Evolutionary conservation across 2,113 vertebrate genomes (phyloP), one percentile per base, ranked within the genome.

Genomic region (Hyaena hyaena): DNA sequence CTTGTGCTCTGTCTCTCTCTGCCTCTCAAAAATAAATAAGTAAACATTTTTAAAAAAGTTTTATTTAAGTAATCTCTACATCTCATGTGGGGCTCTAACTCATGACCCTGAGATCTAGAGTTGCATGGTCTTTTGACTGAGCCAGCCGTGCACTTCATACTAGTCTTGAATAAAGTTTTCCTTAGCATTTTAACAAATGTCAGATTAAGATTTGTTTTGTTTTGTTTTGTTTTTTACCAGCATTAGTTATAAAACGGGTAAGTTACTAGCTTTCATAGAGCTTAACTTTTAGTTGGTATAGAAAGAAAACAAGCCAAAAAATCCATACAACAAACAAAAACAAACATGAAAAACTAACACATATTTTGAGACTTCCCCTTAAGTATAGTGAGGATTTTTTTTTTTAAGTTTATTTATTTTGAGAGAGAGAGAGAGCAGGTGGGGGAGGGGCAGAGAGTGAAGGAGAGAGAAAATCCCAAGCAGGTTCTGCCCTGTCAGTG

Each of bases 111-210:
- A 76, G 43, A 76, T 48, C 43, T 45, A 76, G 26, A 17, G 43
- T 77, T 45, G 9, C 43, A 17, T 31, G 14, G 26, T 48, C 26
- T 48, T 31, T 43, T 17, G 43, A 28, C 43, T 76, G 73, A 26
- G 26, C 43, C 73, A 43, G 23, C 5, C 23, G 28, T 43, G 26
- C 45, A 15, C 14, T 43, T 14, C 43, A 26, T 45, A 28, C 28
- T 77, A 53, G 21, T 55, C 43, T 84, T 76, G 2, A 66, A 19
- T 71, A 50, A 83, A 88, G 35, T 45, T 48, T 74, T 88, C 28
- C 35, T 93, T 77, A 45, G 33, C 50, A 73, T 82, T 89, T 96
- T 53, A 77, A 68, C 79, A 86, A 95, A 53, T 26, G 19, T 73
- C 55, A 68, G 33, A n/a, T 39, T 86, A 88, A 73, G 21, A 31